Percentiles rank a stretch among this genome's conserved stretches.
These are phyloP conservation scores for Athalia circularis DNA, from an alignment of 2,888 invertebrate species.

Conservation along the genomic window DNA sequence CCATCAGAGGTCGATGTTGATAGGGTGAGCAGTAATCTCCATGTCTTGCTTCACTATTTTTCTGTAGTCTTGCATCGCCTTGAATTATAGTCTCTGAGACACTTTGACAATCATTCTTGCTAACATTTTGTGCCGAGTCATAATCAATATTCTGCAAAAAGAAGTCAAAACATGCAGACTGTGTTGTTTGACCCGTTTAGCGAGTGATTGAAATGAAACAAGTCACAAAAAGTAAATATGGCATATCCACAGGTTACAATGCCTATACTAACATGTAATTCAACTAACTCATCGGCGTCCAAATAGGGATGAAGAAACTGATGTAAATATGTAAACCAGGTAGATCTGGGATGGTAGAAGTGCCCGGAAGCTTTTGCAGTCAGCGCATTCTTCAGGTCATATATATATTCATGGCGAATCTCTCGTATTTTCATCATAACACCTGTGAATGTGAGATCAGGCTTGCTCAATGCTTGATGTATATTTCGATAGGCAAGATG, in stretches of 20 bases:
- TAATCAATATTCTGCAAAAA: constrained; percentile 9
- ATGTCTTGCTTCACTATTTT: background rate
- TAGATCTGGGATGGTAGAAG: constrained; percentile 47
- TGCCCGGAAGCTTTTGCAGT: constrained; percentile 49
- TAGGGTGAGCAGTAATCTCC: constrained; percentile 3
- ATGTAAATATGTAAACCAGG: constrained; percentile 60
- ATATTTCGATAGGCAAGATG: constrained; percentile 59
- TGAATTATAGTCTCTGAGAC: background rate
- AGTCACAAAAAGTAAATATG: background rate
- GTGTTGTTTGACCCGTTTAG: background rate
- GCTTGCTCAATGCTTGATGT: constrained; percentile 50
- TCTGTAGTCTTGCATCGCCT: background rate
- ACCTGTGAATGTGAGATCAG: constrained; percentile 53
- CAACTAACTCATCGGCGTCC: constrained; percentile 58
- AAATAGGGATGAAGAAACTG: constrained; percentile 60
- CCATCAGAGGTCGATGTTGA: background rate
- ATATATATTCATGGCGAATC: constrained; percentile 56
- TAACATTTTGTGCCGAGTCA: background rate
- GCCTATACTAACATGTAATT: constrained; percentile 56
- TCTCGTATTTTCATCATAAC: constrained; percentile 62
- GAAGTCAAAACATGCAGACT: background rate
- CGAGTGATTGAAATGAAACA: background rate
- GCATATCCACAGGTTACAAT: background rate
- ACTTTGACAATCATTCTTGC: background rate
- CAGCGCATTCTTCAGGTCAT: constrained; percentile 54